Conservation (phyloP, 2,113 vertebrate genomes). For the Tringa solitaria region DNA sequence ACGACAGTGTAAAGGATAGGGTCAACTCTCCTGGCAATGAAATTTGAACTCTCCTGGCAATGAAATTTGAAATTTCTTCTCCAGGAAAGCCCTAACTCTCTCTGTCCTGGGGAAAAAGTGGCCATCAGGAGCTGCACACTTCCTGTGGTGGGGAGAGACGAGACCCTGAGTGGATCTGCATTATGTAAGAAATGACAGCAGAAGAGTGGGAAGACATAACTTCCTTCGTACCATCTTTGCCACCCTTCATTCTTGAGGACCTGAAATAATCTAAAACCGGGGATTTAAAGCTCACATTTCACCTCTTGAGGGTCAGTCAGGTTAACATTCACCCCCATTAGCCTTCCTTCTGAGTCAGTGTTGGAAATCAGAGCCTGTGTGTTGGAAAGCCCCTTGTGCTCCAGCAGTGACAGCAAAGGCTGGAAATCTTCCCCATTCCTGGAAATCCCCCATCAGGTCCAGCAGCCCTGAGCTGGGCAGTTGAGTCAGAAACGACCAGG, state of each 20-base stretch:
- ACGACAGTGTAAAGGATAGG: neutral
- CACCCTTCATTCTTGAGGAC: neutral
- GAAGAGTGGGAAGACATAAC: neutral
- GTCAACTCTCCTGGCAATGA: neutral
- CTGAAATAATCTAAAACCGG: neutral
- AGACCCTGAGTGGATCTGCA: neutral
- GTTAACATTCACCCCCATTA: neutral
- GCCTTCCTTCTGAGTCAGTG: neutral
- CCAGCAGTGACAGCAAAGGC: neutral
- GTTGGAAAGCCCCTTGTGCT: neutral
- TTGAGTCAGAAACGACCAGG: neutral
- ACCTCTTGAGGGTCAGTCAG: neutral
- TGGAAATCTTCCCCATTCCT: neutral
- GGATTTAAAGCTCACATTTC: neutral
- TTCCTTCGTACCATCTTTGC: neutral
- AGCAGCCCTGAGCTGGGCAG: neutral
- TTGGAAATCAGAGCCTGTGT: neutral
- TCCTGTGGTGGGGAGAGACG: neutral
- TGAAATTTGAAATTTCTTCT: neutral
- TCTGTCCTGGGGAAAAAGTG: neutral
- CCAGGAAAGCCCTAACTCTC: neutral
- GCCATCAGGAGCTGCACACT: neutral
- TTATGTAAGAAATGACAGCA: neutral
- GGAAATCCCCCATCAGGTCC: slow-evolving; percentile 10
- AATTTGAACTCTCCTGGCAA: neutral